Conservation (phyloP, 2,797 vertebrate genomes). For the Sebastes steindachneri region DNA sequence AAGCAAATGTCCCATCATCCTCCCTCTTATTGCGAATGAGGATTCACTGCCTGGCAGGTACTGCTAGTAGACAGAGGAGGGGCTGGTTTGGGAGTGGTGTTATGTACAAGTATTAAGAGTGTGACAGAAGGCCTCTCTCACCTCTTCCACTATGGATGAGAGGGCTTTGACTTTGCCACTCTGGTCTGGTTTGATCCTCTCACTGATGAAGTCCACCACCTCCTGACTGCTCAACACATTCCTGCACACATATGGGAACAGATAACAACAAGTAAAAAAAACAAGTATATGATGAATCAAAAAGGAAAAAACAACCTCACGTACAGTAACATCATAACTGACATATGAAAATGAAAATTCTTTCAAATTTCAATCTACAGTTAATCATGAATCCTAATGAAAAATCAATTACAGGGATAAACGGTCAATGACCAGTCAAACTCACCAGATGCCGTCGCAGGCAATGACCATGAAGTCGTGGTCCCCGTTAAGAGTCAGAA, state of each 20-base stretch:
- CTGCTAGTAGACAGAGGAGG: neutral
- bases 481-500: conserved; percentile 93
- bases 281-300: neutral
- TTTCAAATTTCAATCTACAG: neutral
- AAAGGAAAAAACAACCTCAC: neutral
- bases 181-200: conserved; percentile 90
- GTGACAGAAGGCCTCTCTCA: conserved; percentile 60
- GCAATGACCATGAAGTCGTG: conserved; percentile 99
- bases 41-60: neutral
- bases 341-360: neutral
- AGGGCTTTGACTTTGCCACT: conserved; percentile 84
- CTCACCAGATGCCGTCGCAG: conserved; percentile 98
- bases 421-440: neutral
- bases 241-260: conserved; percentile 76
- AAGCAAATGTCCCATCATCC: neutral
- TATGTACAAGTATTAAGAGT: neutral
- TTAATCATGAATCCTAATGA: neutral
- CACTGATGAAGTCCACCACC: conserved; percentile 96
- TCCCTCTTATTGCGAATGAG: neutral
- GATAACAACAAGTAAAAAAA: neutral
- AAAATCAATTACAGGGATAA: neutral
- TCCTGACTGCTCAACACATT: conserved; percentile 99
- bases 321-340: neutral
- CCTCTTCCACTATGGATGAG: conserved; percentile 95
- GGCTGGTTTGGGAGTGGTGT: neutral